These are phyloP conservation scores for Chesias legatella DNA, from an alignment of 2,888 invertebrate genomes.

Conservation along the genomic window DNA sequence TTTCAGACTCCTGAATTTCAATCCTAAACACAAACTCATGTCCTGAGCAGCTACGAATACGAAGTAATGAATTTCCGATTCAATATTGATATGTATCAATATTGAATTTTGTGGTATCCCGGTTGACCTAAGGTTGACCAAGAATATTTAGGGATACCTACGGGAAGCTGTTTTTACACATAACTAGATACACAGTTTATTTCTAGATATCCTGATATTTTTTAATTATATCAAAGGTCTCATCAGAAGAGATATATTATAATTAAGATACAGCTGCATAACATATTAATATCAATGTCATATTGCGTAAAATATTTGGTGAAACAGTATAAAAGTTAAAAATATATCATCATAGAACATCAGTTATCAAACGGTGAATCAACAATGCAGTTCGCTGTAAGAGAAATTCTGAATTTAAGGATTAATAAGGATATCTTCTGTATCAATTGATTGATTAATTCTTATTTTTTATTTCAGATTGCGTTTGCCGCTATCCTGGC, in stretches of 20 bases:
- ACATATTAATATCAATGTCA: constrained; percentile 50
- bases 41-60: too few relatives aligned
- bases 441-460: too few relatives aligned
- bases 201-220: constrained; percentile 8
- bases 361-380: constrained; percentile 36
- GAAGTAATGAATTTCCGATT: too few relatives aligned
- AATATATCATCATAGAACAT: constrained; percentile 33
- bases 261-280: constrained; percentile 46
- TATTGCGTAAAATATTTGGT: constrained; percentile 45
- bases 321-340: constrained; percentile 47
- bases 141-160: too few relatives aligned
- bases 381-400: constrained; percentile 58
- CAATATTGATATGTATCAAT: too few relatives aligned
- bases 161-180: too few relatives aligned
- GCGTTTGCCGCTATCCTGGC: constrained; percentile 52
- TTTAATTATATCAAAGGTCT: constrained; percentile 25
- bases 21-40: too few relatives aligned
- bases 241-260: constrained; percentile 25
- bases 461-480: constrained; percentile 31
- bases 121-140: too few relatives aligned
- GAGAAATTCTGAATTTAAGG: constrained; percentile 24
- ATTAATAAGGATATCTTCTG: constrained; percentile 1
- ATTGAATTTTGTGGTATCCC: too few relatives aligned
- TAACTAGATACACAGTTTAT: too few relatives aligned
- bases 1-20: too few relatives aligned